These are phyloP conservation scores for Adineta ricciae DNA, from an alignment of 2,888 invertebrate genomes.

Conservation along the genomic window DNA sequence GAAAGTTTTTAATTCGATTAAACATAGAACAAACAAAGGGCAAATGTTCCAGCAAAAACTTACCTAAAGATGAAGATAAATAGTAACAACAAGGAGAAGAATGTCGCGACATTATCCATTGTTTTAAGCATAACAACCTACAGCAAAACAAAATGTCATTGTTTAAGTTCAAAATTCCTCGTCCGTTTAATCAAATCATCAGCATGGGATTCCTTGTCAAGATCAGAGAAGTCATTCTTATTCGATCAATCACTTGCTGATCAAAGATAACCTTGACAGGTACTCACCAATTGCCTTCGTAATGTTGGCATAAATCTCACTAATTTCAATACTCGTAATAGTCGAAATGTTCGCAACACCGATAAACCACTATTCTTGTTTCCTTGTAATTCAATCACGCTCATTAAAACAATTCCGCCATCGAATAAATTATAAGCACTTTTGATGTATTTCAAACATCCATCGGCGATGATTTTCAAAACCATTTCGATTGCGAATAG, in stretches of 20 bases:
- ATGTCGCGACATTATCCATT: slow-evolving; percentile 99
- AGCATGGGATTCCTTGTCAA: too few species aligned
- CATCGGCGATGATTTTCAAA: slow-evolving; percentile 84
- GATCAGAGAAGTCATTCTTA: too few species aligned
- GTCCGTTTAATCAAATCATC: too few species aligned
- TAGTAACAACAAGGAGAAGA: slow-evolving; percentile 91
- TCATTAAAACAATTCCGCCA: slow-evolving; percentile 85
- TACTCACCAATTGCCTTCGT: slow-evolving; percentile 83
- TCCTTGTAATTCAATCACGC: slow-evolving; percentile 35
- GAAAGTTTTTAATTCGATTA: neutral
- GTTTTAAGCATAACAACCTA: slow-evolving; percentile 60
- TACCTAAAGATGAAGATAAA: slow-evolving; percentile 99
- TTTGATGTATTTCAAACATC: slow-evolving; percentile 86
- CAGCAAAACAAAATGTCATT: too few species aligned
- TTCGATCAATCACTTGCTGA: too few species aligned
- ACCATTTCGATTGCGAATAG: slow-evolving; percentile 96
- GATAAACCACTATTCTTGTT: slow-evolving; percentile 68
- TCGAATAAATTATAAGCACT: slow-evolving; percentile 99
- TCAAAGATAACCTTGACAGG: too few species aligned
- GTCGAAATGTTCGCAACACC: slow-evolving; percentile 87
- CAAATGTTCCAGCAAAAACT: slow-evolving; percentile 46
- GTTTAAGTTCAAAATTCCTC: too few species aligned
- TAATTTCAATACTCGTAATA: slow-evolving; percentile 87
- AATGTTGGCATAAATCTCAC: slow-evolving; percentile 93
- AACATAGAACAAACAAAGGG: neutral